These are phyloP conservation scores for Dunckerocampus dactyliophorus DNA, from an alignment of 2,113 vertebrate genomes.

Conservation along the genomic window DNA sequence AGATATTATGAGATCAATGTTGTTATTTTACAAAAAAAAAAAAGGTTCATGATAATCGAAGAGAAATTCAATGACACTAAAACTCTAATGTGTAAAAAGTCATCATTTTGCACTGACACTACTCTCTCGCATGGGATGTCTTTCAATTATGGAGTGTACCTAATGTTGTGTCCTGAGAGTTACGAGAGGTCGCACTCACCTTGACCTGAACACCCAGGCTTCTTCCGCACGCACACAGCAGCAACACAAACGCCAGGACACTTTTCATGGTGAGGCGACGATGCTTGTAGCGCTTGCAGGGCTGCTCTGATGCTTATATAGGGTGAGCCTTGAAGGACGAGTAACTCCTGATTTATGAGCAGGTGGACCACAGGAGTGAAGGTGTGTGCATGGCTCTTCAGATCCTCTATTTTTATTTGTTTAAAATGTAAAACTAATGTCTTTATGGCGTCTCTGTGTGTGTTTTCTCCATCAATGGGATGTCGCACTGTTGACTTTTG, in stretches of 20 bases:
- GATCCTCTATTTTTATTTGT: constrained; percentile 37
- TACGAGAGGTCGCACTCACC: constrained; percentile 41
- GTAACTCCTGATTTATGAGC: constrained; percentile 38
- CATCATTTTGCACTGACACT: too few species aligned
- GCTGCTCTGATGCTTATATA: constrained; percentile 36
- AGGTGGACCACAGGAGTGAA: not conserved
- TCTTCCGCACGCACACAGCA: constrained; percentile 32
- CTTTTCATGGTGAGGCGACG: constrained; percentile 54
- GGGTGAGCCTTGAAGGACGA: not conserved
- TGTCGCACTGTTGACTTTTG: too few species aligned
- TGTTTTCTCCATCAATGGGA: constrained; percentile 1
- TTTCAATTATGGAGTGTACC: too few species aligned
- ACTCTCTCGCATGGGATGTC: too few species aligned
- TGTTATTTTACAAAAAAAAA: too few species aligned
- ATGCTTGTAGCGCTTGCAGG: not conserved
- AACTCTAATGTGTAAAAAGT: too few species aligned
- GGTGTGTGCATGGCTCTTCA: not conserved
- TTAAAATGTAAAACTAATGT: constrained; percentile 17
- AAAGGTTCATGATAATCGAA: too few species aligned
- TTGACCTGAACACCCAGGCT: constrained; percentile 48
- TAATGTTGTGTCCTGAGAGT: too few species aligned
- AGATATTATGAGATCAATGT: too few species aligned
- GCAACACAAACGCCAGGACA: constrained; percentile 29
- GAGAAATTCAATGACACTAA: too few species aligned
- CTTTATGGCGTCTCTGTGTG: constrained; percentile 20